Base-by-base conservation (phyloP, 2,113 vertebrate genomes). In the Girardinichthys multiradiatus region DNA sequence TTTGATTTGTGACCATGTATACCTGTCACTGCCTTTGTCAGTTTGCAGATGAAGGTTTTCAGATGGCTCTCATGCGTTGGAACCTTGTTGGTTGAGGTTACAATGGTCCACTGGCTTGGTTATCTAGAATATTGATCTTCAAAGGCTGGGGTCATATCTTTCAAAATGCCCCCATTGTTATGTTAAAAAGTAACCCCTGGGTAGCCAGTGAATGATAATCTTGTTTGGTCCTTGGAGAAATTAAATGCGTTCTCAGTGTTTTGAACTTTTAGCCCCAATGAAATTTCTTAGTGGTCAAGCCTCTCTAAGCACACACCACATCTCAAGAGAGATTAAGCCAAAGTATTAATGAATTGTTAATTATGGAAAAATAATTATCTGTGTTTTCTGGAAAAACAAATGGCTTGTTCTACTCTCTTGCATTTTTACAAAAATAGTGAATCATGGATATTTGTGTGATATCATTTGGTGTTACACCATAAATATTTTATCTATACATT, bases 201-300 rank as follows among this genome's bases (percentile, higher is more conserved):
- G 73, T 62, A 79, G 84, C 78, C 87, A 87, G 63, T 79, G 83
- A 89, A 71, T 65, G 78, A 77, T 77, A 65, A 81, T 87, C 80
- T 79, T 80, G 62, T 86, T 92, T 83, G 73, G 39, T 71, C 63
- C 68, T 62, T 4, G 70, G 73, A 81, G 79, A 79, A 90, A 89
- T 89, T 35, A 81, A 89, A 91, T 54, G 62, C 59, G 67, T 81
- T 73, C 28, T 74, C 42, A 31, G 61, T 68, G 61, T 59, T 65
- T 60, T 89, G 87, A 90, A 89, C 90, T 89, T 88, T 90, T 83
- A 83, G 92, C 86, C 89, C 68, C 72, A 82, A 69, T 74, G 71
- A 82, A 89, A 81, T 80, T 39, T 45, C 31, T 85, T 79, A 77
- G 72, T 68, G 84, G 63, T 82, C 58, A 73, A 79, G 73, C 57